These are phyloP conservation scores for Boleophthalmus pectinirostris DNA, from an alignment of 2,113 vertebrate species.

Conservation along the genomic window DNA sequence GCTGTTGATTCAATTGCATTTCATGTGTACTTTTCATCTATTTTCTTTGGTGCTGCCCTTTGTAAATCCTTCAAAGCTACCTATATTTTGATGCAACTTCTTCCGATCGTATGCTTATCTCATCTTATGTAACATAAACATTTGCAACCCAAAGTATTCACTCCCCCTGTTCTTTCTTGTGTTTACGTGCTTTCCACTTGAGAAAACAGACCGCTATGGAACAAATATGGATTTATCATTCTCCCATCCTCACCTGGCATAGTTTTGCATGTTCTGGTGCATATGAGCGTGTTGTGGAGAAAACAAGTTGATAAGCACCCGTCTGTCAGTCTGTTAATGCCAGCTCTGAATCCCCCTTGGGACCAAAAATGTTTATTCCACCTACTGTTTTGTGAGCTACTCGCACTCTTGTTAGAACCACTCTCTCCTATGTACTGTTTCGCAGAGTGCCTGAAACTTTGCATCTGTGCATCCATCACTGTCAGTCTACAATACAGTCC, in stretches of 20 bases:
- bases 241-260: background rate
- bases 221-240: background rate
- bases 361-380: constrained; percentile 41
- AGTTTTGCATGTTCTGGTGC: constrained; percentile 4
- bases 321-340: constrained; percentile 38
- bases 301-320: constrained; percentile 34
- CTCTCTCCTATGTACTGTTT: constrained; percentile 23
- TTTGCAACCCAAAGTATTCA: background rate
- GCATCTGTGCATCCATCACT: constrained; percentile 14
- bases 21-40: background rate
- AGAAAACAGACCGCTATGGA: background rate
- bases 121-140: background rate
- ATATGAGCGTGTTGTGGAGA: constrained; percentile 4
- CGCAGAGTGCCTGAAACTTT: constrained; percentile 10
- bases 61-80: background rate
- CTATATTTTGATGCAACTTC: background rate
- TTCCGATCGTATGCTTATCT: background rate
- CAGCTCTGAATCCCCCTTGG: constrained; percentile 26
- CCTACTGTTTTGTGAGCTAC: constrained; percentile 44
- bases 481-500: background rate
- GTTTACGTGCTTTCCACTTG: background rate
- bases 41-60: background rate
- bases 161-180: background rate
- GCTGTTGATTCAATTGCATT: background rate
- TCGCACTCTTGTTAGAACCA: constrained; percentile 17